A percentile compares a stretch with the other conserved stretches of the same genome.
phyloP scores from a whole-genome alignment of 2,888 invertebrate genomes.

The Clistopyga incitator region DNA sequence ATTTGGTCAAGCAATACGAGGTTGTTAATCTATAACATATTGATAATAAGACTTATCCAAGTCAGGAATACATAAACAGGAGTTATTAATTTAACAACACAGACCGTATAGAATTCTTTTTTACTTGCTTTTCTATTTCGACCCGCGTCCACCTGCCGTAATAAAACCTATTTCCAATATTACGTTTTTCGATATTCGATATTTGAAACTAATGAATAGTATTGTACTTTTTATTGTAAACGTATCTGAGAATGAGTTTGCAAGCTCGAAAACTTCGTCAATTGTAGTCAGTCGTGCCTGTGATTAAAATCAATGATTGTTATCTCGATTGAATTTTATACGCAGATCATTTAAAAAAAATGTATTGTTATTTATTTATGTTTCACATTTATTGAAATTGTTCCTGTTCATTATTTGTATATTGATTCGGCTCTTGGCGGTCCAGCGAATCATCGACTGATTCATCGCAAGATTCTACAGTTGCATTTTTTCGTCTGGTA shows the following conservation, averaged over 20 bases:
- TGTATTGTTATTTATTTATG: neutral
- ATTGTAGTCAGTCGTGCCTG: neutral
- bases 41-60: neutral
- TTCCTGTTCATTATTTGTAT: neutral
- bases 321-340: neutral
- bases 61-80: constrained; percentile 1
- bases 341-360: neutral
- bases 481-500: neutral
- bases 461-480: constrained; percentile 36
- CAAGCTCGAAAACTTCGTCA: neutral
- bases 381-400: neutral
- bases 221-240: neutral
- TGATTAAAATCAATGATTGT: neutral
- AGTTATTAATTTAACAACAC: neutral
- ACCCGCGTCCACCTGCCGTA: too few species aligned
- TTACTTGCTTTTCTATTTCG: too few species aligned
- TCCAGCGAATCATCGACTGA: constrained; percentile 10
- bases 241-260: neutral
- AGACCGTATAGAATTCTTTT: too few species aligned
- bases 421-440: neutral
- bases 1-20: neutral
- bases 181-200: neutral
- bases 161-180: too few species aligned
- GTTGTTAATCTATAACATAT: constrained; percentile 4
- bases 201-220: constrained; percentile 9